Percentiles rank a stretch among this genome's conserved stretches.
These are phyloP conservation scores for Chrysopilus asiliformis DNA, from an alignment of 2,888 invertebrate genomes.

Conservation along the genomic window DNA sequence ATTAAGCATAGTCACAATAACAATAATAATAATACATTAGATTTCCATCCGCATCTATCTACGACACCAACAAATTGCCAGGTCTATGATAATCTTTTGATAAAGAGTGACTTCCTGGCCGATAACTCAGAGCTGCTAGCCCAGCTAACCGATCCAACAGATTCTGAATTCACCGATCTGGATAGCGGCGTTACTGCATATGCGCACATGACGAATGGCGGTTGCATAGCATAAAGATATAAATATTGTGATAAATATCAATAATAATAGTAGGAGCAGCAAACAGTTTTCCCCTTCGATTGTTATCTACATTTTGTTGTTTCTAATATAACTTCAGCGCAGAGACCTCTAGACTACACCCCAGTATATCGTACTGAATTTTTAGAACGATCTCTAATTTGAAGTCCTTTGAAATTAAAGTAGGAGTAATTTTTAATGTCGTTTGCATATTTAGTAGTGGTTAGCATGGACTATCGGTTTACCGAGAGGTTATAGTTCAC, in stretches of 20 bases:
- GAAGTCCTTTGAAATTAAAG: no score
- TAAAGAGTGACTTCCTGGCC: constrained; percentile 25
- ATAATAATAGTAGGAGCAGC: no score
- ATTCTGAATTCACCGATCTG: constrained; percentile 33
- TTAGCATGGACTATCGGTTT: no score
- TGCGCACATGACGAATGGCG: constrained; percentile 28
- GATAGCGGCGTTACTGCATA: constrained; percentile 32
- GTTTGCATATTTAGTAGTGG: no score
- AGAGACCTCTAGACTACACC: no score
- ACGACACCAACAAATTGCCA: constrained; percentile 11
- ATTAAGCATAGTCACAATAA: constrained; percentile 28
- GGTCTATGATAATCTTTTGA: constrained; percentile 29
- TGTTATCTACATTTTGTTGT: no score
- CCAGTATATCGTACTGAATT: no score
- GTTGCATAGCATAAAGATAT: constrained; percentile 29
- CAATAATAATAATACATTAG: constrained; percentile 15
- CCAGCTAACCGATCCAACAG: constrained; percentile 25
- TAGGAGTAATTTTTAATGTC: no score
- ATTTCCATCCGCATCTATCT: constrained; percentile 13
- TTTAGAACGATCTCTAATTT: no score
- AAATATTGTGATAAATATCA: neutral
- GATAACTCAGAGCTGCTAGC: constrained; percentile 28
- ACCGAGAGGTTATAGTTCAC: no score
- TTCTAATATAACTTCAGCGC: no score
- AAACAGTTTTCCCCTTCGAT: neutral